Conservation (phyloP, 1,140 invertebrate genomes). For the Drosophila kurseongensis region DNA sequence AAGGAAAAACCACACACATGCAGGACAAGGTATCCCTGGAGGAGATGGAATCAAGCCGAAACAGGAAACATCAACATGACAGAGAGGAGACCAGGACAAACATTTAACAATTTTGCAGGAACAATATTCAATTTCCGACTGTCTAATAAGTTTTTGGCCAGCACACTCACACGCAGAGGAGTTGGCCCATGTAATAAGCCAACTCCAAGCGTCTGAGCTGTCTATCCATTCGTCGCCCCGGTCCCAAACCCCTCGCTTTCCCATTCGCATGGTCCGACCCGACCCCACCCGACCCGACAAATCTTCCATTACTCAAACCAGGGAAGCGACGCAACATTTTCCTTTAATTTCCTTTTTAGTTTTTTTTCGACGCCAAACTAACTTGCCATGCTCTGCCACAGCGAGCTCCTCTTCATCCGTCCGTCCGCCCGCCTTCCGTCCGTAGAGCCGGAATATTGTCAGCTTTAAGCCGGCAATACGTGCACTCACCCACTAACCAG, state of each 20-base stretch:
- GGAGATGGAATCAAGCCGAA: slow-evolving; percentile 33
- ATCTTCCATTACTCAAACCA: slow-evolving; percentile 79
- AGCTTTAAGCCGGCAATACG: slow-evolving; percentile 59
- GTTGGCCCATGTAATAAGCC: slow-evolving; percentile 71
- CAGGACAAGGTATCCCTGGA: slow-evolving; percentile 22
- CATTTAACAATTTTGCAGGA: slow-evolving; percentile 76
- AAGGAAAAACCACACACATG: slow-evolving; percentile 10
- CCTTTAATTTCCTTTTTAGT: slow-evolving; percentile 80
- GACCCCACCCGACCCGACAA: slow-evolving; percentile 33
- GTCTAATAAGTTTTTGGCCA: slow-evolving; percentile 81
- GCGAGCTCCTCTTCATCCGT: slow-evolving; percentile 10
- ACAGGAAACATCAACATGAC: slow-evolving; percentile 63
- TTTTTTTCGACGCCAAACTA: slow-evolving; percentile 64
- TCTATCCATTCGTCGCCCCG: slow-evolving; percentile 46
- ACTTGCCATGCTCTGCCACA: slow-evolving; percentile 43
- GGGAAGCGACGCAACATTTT: slow-evolving; percentile 67
- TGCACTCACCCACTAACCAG: slow-evolving; percentile 21
- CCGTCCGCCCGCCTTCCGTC: not conserved
- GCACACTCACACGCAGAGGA: slow-evolving; percentile 32
- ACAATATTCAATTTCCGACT: slow-evolving; percentile 82
- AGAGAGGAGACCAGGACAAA: slow-evolving; percentile 39
- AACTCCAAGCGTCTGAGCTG: slow-evolving; percentile 52
- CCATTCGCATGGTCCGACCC: not conserved
- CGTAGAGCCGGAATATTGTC: slow-evolving; percentile 48
- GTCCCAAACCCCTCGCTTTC: slow-evolving; percentile 2